Evolutionary conservation across 2,113 vertebrate genomes (phyloP).

Genomic region (Brachypteracias leptosomus): DNA sequence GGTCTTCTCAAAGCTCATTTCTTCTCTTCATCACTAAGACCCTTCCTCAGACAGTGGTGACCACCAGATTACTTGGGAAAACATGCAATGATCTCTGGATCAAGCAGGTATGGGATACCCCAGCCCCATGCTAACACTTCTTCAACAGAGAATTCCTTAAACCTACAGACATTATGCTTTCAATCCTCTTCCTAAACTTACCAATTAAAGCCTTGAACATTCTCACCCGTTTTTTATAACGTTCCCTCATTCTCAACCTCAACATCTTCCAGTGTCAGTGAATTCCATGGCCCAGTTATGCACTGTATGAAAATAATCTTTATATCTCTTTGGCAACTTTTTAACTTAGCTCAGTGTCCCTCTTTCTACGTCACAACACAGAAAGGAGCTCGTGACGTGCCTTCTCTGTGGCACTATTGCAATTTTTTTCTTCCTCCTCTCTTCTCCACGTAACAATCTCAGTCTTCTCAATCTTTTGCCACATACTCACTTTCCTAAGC

Average conservation of each 20-base stretch:
- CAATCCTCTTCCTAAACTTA: not conserved
- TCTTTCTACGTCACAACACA: not conserved
- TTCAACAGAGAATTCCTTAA: not conserved
- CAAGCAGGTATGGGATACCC: not conserved
- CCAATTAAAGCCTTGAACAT: not conserved
- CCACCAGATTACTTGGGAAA: not conserved
- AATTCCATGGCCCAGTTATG: not conserved
- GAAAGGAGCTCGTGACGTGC: not conserved
- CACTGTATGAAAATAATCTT: not conserved
- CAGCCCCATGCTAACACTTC: not conserved
- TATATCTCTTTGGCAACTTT: not conserved
- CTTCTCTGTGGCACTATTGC: not conserved
- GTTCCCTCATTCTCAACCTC: not conserved
- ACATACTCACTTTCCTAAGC: not conserved
- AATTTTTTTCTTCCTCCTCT: not conserved
- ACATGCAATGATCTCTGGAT: not conserved
- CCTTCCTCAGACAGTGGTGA: not conserved
- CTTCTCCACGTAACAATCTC: not conserved
- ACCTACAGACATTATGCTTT: not conserved
- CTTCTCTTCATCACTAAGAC: not conserved
- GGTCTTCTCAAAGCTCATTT: not conserved
- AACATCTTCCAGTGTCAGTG: not conserved
- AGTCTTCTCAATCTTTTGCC: not conserved
- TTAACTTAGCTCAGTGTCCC: not conserved
- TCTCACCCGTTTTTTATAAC: not conserved